These are phyloP conservation scores for Potorous gilbertii DNA, from an alignment of 2,797 vertebrate genomes.

Conservation along the genomic window DNA sequence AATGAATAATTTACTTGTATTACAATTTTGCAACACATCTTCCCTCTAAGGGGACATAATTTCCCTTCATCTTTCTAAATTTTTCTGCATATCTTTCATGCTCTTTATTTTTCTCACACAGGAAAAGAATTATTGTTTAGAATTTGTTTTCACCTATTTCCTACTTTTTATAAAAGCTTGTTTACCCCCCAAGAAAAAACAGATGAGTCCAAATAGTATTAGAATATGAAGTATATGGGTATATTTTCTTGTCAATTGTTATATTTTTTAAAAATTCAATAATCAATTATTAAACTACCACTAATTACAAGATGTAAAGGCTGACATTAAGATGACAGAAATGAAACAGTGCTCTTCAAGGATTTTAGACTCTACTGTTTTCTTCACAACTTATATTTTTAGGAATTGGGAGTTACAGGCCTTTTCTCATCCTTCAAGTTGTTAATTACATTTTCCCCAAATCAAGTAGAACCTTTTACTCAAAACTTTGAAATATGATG, in stretches of 20 bases:
- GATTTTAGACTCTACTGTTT: not conserved
- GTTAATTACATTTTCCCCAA: not conserved
- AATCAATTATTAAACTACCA: not conserved
- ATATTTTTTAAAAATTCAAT: not conserved
- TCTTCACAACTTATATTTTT: not conserved
- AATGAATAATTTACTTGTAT: conserved; percentile 49
- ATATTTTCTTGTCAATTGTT: not conserved
- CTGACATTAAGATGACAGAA: not conserved
- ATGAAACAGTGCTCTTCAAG: not conserved
- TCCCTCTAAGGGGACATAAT: not conserved
- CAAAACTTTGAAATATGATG: not conserved
- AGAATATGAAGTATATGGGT: not conserved
- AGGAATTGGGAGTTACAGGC: not conserved
- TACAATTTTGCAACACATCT: conserved; percentile 8
- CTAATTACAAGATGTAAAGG: not conserved
- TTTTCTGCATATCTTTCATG: not conserved
- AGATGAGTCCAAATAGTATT: not conserved
- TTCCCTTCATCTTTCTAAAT: not conserved
- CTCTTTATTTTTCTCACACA: not conserved
- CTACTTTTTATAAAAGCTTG: not conserved
- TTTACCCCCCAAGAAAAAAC: not conserved
- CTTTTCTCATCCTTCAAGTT: not conserved
- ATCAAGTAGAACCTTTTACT: not conserved
- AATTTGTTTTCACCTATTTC: not conserved
- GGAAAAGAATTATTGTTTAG: not conserved